Evolutionary conservation across 2,888 invertebrate species (phyloP), one percentile per base, ranked within the genome.

Genomic region (Nesidiocoris tenuis): DNA sequence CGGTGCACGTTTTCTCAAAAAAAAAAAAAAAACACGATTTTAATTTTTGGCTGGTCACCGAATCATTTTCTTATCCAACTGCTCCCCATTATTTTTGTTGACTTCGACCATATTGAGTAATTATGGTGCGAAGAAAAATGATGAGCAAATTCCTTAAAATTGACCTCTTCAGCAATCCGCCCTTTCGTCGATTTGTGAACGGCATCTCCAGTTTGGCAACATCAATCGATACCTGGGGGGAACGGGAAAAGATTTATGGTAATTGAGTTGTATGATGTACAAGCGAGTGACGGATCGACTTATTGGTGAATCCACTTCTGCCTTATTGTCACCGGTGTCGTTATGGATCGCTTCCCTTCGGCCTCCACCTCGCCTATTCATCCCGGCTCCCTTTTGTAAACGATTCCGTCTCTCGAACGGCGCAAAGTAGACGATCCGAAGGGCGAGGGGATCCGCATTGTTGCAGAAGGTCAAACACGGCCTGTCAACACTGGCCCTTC

Each of bases 261-360:
- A 59, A 70, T 70, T 59, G 54, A 59, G 70, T 25, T 54, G 22
- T 70, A 19, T 18, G n/a, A n/a, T n/a, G 17, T 39, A 59, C 59
- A 59, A 9, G n/a, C 19, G 59, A 70, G 19, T 59, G 61, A 70
- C 70, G 25, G 61, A 61, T 61, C 70, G 70, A 70, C 70, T 70
- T 70, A 70, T 70, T 70, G 70, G 70, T 57, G 70, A 70, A 70
- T 59, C 59, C 70, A 70, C 70, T 70, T 39, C 61, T n/a, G 54
- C 22, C 22, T 16, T 5, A 23, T 70, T 21, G 24, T 23, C 24
- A 2, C 39, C 55, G 17, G 19, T 21, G 61, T 59, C 61, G 70
- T 61, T 70, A 70, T 61, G 61, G 70, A 70, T 70, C 57, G 59
- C 70, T 24, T 67, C 67, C 70, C 25, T 57, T 24, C 23, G 21